Evolutionary conservation across 2,888 invertebrate species (phyloP), one percentile per base, ranked within the genome.

Genomic region (Panopea generosa): DNA sequence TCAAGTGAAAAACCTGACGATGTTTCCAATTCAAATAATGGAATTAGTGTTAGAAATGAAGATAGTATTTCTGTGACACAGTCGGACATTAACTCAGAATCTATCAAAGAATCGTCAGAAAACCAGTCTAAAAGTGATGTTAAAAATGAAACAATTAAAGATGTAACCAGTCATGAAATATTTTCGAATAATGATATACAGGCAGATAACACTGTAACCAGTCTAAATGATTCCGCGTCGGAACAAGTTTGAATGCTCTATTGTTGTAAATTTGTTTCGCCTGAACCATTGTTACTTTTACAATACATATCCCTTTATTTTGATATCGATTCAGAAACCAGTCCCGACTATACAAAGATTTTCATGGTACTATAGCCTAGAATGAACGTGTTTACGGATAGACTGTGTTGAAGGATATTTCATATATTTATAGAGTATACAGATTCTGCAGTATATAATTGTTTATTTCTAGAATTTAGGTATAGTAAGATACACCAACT

Each of bases 241-340:
- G 75, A 75, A 33, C 49, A 69, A 65, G 66, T 75, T 59, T 75
- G 59, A 62, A 70, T 43, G 24, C 22, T 40, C 43, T n/a, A 18
- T 45, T 16, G 20, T 45, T 45, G 20, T 59, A 43, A 22, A 59
- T 27, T 22, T 43, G 40, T 24, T 20, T 33, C 33, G 33, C 33
- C 11, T 33, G 33, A 33, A 33, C 11, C 33, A 33, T 33, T 33
- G 33, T 33, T 33, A 33, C 4, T 7, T 33, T 33, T 33, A 33
- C 4, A 33, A 33, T 33, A 33, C 33, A 33, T 33, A 33, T 33
- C 33, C 33, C 33, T 33, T 33, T 33, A 33, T 33, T 11, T 33
- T 7, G 33, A 33, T 33, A 33, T 33, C 11, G 33, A 33, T 33
- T 33, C 33, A 11, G 33, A 33, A 33, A 33, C 11, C 33, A 7